These are phyloP conservation scores for Vireo altiloquus DNA, from an alignment of 2,113 vertebrate genomes.

Conservation along the genomic window DNA sequence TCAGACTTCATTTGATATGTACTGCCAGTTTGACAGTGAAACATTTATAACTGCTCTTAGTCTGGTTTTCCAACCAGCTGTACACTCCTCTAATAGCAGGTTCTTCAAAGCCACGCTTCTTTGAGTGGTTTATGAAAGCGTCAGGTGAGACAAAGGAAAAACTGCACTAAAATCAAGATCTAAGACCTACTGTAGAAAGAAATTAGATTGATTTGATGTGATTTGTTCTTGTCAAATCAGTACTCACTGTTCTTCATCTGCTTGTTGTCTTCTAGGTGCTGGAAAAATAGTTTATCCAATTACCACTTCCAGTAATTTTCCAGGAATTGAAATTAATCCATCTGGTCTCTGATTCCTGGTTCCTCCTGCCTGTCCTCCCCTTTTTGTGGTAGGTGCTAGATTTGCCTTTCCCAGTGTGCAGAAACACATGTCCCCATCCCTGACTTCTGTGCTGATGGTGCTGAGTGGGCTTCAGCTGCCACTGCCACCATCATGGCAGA, in stretches of 20 bases:
- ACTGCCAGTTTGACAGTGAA: constrained; percentile 49
- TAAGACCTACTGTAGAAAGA: constrained; percentile 3
- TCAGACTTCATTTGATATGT: constrained; percentile 55
- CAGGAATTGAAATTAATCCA: neutral
- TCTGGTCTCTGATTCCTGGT: neutral
- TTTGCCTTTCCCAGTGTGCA: neutral
- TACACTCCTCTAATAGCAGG: constrained; percentile 5
- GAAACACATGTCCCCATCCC: neutral
- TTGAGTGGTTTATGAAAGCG: constrained; percentile 36
- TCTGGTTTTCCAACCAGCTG: constrained; percentile 48
- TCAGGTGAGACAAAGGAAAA: constrained; percentile 30
- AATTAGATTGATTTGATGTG: constrained; percentile 32
- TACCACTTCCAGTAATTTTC: constrained; percentile 21
- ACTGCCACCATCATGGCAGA: neutral
- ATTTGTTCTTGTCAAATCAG: constrained; percentile 32
- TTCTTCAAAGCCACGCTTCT: neutral
- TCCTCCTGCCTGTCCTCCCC: neutral
- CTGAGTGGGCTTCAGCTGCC: neutral
- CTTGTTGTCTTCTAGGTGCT: neutral
- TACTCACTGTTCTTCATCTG: neutral
- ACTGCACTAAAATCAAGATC: constrained; percentile 24
- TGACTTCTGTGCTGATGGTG: neutral
- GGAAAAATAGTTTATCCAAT: constrained; percentile 1
- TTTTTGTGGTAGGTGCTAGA: neutral
- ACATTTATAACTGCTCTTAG: constrained; percentile 54